Evolutionary conservation across 23 tunicate genomes (phyloP).

Genomic region (Oikopleura dioica): DNA sequence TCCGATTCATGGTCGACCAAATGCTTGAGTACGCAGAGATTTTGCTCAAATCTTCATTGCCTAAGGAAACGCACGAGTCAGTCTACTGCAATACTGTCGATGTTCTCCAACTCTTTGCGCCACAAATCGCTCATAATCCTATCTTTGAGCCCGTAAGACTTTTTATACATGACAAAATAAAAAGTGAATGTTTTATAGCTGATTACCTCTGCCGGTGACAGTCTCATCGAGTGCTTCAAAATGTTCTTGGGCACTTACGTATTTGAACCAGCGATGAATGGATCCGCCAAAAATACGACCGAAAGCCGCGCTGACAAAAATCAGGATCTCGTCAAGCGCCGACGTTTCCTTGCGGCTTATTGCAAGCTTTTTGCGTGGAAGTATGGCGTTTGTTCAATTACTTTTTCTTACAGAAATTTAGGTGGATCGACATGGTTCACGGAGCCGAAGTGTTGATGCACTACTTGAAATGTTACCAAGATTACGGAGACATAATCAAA

Average conservation of each 20-base stretch:
- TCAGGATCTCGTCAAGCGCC: conserved; percentile 54
- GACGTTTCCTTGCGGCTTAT: conserved; percentile 44
- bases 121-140: conserved; percentile 39
- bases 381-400: not conserved
- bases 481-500: conserved; percentile 97
- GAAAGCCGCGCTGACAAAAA: conserved; percentile 70
- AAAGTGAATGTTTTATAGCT: no score
- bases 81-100: no score
- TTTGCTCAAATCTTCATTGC: no score
- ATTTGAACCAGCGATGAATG: not conserved
- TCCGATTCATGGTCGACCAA: no score
- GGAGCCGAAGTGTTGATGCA: conserved; percentile 32
- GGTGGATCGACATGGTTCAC: conserved; percentile 41
- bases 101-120: no score
- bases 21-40: no score
- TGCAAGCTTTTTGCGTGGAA: conserved; percentile 57
- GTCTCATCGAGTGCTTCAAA: not conserved
- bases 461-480: conserved; percentile 38
- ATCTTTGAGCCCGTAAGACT: not conserved
- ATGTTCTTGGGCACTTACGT: not conserved
- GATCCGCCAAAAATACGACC: conserved; percentile 15
- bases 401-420: conserved; percentile 12
- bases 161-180: no score
- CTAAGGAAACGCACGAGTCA: no score
- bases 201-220: not conserved